These are phyloP conservation scores for Heliconius cydno DNA, from an alignment of 2,888 invertebrate genomes.

Conservation along the genomic window DNA sequence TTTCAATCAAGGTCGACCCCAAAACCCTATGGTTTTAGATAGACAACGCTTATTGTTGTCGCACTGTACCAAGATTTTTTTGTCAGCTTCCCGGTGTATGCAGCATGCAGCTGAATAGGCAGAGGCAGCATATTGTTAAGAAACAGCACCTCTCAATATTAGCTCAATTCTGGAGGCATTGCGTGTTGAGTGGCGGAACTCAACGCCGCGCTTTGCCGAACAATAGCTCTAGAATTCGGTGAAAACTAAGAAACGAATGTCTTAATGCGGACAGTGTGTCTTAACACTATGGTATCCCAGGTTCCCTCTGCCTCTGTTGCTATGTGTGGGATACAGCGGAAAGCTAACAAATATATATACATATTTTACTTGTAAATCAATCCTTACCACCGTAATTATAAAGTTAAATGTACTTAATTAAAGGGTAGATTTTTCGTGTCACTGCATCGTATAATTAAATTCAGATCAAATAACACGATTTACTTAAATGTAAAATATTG, in stretches of 20 bases:
- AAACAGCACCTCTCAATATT: background rate
- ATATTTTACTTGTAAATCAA: background rate
- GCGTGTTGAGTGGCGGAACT: background rate
- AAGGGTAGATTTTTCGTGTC: background rate
- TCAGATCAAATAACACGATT: background rate
- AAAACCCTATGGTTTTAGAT: no score
- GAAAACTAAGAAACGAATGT: no score
- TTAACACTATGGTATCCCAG: no score
- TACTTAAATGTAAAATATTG: constrained; percentile 19
- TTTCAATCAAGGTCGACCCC: no score
- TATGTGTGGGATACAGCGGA: no score
- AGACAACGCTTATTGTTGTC: no score
- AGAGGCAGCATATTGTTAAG: background rate
- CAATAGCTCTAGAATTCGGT: no score
- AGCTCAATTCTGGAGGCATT: background rate
- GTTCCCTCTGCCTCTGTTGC: no score
- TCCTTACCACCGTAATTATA: background rate
- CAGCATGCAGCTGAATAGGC: no score
- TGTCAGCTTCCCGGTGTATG: no score
- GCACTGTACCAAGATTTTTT: no score
- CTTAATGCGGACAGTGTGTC: no score
- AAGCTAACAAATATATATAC: background rate
- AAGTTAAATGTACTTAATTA: background rate
- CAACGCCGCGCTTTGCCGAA: background rate
- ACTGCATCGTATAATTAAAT: background rate